Base-by-base conservation (phyloP, 2,797 vertebrate species). In the Notolepis coatsorum region DNA sequence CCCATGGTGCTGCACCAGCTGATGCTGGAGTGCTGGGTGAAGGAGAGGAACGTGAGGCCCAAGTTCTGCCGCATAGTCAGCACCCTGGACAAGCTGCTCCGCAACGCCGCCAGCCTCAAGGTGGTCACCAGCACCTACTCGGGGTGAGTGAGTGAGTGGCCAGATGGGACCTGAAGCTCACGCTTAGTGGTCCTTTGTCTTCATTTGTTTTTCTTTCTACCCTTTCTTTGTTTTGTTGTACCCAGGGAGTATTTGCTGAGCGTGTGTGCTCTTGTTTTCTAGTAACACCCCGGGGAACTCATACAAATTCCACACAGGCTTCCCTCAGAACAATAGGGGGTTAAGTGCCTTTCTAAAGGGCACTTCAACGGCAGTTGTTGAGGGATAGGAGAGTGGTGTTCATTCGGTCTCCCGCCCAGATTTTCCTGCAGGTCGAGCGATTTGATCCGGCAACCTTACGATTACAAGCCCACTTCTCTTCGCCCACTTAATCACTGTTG, bases 1-100 rank as follows among this genome's bases (percentile, higher is more conserved):
- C 95, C 95, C 51, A 94, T 97, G 5, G 97, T 98, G 0, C 92
- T 99, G 61, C 98, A 99, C 89, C 98, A 99, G 91, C 94, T 99
- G 77, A 99, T 99, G 98, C 78, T 99, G 71, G 98, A 99, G 91
- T 99, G 97, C 89, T 99, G 98, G 98, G 95, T 99, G 90, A 95
- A 98, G 74, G 98, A 99, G 83, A 93, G 98, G 33, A 99, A 98
- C 88, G 92, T 97, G 54, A 91, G 98, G 88, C 98, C 98, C 48
- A 99, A 98, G 78, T 99, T 99, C 92, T 96, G 95, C 58, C 96
- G 97, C 80, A 99, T 99, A 0, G 98, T 99, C 82, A 96, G 96
- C 89, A 98, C 97, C 58, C 88, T 99, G 88, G 98, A 99, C 93
- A 99, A 99, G 85, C 94, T 99, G 43, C 97, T 99, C 68, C 96